Conservation (phyloP, 2,797 vertebrate species). For the Smutsia gigantea region DNA sequence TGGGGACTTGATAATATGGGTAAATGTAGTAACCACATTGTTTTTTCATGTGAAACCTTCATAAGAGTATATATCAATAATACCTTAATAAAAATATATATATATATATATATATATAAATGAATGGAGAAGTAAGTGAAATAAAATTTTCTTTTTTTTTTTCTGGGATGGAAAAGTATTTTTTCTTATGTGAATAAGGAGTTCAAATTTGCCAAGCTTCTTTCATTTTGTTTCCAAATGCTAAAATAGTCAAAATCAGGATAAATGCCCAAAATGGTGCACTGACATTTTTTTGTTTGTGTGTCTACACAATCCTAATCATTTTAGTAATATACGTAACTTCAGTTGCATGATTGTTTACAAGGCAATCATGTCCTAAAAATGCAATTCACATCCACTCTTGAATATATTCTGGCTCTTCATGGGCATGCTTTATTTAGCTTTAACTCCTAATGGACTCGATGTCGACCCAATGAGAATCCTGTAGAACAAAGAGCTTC, state of each 20-base stretch:
- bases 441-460: slow-evolving; percentile 55
- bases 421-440: not conserved
- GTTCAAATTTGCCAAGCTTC: not conserved
- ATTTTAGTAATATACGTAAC: not conserved
- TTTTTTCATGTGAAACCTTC: no score
- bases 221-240: slow-evolving; percentile 31
- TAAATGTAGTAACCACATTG: no score
- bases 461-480: not conserved
- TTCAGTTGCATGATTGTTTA: slow-evolving; percentile 32
- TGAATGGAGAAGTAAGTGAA: not conserved
- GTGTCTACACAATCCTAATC: not conserved
- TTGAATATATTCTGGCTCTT: slow-evolving; percentile 40
- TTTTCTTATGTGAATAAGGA: not conserved
- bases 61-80: no score
- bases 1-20: no score
- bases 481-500: slow-evolving; percentile 53
- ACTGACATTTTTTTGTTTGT: not conserved
- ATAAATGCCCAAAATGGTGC: not conserved
- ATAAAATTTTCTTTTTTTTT: not conserved
- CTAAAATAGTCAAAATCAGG: slow-evolving; percentile 1
- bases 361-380: not conserved
- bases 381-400: not conserved
- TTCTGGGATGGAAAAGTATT: not conserved
- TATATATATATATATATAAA: no score
- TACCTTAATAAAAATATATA: no score